phyloP scores from a whole-genome alignment of 2,797 vertebrate species.

The Acestrorhynchus altus region DNA sequence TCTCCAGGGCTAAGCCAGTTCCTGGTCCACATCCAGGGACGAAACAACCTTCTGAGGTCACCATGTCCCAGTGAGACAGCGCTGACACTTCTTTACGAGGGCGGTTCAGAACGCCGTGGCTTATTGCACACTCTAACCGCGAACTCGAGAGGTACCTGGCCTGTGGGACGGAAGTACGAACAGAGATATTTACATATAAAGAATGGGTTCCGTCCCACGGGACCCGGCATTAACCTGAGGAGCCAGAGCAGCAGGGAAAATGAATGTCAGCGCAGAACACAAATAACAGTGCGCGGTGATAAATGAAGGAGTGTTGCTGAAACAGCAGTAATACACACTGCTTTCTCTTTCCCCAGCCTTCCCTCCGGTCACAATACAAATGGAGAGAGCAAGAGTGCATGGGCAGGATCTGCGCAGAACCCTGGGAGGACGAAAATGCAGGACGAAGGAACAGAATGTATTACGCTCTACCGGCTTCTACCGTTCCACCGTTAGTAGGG shows the following conservation, averaged over 20 bases:
- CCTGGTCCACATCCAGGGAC: neutral
- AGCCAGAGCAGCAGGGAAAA: neutral
- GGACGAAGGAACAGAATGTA: neutral
- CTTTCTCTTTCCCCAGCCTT: constrained; percentile 1
- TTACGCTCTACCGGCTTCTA: neutral
- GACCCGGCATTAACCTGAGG: constrained; percentile 11
- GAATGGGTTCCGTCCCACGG: neutral
- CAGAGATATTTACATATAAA: neutral
- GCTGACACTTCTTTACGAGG: too few species aligned
- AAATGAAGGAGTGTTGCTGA: neutral
- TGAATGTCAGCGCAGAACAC: neutral
- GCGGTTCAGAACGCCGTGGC: too few species aligned
- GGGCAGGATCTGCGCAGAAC: neutral
- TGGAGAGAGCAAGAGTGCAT: neutral
- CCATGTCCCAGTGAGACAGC: neutral
- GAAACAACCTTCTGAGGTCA: neutral
- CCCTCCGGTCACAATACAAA: neutral
- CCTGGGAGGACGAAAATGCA: neutral
- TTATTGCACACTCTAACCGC: too few species aligned
- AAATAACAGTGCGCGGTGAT: neutral
- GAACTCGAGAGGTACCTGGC: neutral
- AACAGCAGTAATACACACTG: neutral
- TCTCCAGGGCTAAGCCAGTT: neutral
- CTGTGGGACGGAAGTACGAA: neutral
- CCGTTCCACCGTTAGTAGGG: too few species aligned